These are phyloP conservation scores for Dasyurus viverrinus DNA, from an alignment of 2,113 vertebrate genomes.

Conservation along the genomic window DNA sequence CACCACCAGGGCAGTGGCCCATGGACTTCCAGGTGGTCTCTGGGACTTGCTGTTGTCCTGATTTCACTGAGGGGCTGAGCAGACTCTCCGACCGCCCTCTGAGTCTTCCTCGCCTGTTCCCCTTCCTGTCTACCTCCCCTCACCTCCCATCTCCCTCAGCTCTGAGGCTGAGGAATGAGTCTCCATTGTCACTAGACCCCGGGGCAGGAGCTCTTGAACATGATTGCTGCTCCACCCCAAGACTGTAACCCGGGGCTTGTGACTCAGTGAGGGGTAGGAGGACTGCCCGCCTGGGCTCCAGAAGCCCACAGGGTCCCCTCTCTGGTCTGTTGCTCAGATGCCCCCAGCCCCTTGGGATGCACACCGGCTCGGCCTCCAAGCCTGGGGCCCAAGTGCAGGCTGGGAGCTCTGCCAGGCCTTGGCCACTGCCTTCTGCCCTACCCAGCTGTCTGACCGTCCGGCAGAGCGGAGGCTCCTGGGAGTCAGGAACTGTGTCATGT, in stretches of 20 bases:
- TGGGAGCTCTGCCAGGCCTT: neutral
- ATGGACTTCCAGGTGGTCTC: neutral
- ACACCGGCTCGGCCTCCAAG: neutral
- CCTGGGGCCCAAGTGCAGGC: neutral
- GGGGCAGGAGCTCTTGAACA: neutral
- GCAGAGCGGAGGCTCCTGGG: neutral
- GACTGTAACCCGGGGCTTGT: neutral
- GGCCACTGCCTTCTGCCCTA: neutral
- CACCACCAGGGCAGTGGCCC: too few relatives aligned
- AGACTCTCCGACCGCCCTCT: neutral
- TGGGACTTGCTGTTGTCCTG: neutral
- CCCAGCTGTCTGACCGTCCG: neutral
- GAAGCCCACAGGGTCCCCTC: neutral
- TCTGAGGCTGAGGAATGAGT: neutral
- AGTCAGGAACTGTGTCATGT: neutral
- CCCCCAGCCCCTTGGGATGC: neutral
- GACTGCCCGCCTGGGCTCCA: neutral
- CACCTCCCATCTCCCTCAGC: too few relatives aligned
- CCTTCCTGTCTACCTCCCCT: neutral
- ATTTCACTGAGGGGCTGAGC: neutral
- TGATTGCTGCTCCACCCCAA: neutral
- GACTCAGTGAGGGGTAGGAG: neutral
- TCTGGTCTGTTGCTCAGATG: neutral
- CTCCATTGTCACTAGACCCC: neutral
- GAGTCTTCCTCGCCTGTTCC: neutral